Evolutionary conservation across 2,888 invertebrate genomes (phyloP).

Genomic region (Ecdyonurus torrentis): DNA sequence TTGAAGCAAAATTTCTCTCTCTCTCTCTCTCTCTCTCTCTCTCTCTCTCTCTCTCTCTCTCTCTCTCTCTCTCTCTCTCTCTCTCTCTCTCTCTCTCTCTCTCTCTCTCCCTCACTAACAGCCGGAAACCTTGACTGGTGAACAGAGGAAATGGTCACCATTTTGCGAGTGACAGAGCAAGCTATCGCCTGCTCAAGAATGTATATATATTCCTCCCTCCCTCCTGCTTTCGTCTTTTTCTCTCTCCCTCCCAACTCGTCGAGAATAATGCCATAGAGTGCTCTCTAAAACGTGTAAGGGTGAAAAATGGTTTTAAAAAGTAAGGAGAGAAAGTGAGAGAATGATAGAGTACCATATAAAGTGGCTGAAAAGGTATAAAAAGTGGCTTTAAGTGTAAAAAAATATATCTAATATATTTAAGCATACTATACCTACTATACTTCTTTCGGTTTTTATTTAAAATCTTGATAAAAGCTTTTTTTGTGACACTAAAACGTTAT

Average conservation of each 20-base stretch:
- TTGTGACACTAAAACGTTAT: not conserved
- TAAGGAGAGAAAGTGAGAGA: not conserved
- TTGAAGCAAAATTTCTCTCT: no score
- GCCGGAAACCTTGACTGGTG: not conserved
- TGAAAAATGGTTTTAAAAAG: conserved; percentile 1
- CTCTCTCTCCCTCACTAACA: not conserved
- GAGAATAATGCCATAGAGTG: not conserved
- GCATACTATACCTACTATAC: no score
- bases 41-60: no score
- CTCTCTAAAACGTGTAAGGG: not conserved
- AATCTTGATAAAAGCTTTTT: conserved; percentile 3
- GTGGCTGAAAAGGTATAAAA: not conserved
- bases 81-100: no score
- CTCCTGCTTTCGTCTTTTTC: no score
- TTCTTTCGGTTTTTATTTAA: not conserved
- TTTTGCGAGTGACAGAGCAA: not conserved
- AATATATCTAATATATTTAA: not conserved
- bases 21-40: no score
- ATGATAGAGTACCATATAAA: conserved; percentile 1
- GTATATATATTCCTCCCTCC: no score
- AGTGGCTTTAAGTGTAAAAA: conserved; percentile 1
- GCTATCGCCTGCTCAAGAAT: not conserved
- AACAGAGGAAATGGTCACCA: conserved; percentile 1
- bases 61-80: no score
- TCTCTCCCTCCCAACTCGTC: not conserved